phyloP scores from a whole-genome alignment of 2,797 vertebrate species.

The Chloroceryle amazona region DNA sequence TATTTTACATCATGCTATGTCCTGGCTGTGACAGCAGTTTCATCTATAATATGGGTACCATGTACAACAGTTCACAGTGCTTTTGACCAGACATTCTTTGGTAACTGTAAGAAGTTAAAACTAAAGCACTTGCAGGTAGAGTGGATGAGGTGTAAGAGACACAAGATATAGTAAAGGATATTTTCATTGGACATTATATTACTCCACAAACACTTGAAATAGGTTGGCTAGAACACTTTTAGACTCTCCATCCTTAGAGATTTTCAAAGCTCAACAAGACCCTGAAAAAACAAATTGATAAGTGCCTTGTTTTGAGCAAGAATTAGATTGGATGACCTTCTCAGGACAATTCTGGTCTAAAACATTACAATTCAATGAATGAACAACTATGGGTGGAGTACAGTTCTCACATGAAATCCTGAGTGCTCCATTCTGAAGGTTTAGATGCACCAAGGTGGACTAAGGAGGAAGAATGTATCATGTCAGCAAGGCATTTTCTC shows the following conservation, averaged over 20 bases:
- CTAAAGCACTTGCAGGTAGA: background rate
- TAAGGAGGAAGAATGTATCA: background rate
- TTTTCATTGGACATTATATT: background rate
- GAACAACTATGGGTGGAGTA: background rate
- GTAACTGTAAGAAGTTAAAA: background rate
- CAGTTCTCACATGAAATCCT: background rate
- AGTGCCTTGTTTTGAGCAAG: background rate
- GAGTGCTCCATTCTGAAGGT: background rate
- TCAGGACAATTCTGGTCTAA: background rate
- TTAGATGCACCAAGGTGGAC: background rate
- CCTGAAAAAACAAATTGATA: background rate
- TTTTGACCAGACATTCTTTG: background rate
- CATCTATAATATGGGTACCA: background rate
- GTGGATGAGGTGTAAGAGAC: background rate
- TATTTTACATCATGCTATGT: background rate
- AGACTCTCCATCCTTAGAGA: background rate
- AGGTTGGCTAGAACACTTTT: background rate
- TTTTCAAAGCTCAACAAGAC: background rate
- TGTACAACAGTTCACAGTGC: background rate
- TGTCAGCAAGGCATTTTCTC: background rate
- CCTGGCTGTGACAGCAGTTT: background rate
- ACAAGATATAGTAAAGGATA: fast-evolving
- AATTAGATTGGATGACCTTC: background rate
- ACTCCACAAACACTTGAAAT: background rate
- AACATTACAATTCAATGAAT: background rate